Percentiles rank a stretch among this genome's conserved stretches.
Conservation (phyloP, 1,140 invertebrate species). For the Onthophagus taurus region DNA sequence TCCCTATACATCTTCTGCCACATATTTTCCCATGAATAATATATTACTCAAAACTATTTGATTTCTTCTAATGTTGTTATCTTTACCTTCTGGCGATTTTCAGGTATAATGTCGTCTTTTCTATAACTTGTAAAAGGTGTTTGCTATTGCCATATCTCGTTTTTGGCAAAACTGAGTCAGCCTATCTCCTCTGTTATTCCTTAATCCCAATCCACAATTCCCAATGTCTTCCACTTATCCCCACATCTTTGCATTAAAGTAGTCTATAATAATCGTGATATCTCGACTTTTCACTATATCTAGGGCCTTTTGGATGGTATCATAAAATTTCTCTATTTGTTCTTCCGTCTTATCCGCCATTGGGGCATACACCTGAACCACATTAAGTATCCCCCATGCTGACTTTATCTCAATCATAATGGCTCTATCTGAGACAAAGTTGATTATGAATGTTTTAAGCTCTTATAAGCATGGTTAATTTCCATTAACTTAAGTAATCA, state of each 20-base stretch:
- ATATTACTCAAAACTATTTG: constrained; percentile 37
- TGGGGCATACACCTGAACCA: constrained; percentile 1
- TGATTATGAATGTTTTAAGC: too few relatives aligned
- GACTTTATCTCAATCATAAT: constrained; percentile 1
- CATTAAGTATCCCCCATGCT: too few relatives aligned
- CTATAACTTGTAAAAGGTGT: constrained; percentile 30
- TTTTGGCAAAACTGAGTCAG: constrained; percentile 30
- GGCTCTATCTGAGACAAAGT: neutral
- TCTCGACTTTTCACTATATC: neutral
- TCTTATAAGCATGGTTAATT: too few relatives aligned
- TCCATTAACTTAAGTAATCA: too few relatives aligned
- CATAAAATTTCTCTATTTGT: neutral
- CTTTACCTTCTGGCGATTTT: constrained; percentile 28
- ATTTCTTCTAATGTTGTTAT: constrained; percentile 28
- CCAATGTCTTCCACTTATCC: constrained; percentile 15
- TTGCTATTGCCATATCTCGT: constrained; percentile 24
- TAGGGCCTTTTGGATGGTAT: neutral
- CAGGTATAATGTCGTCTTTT: constrained; percentile 32
- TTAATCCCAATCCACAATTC: constrained; percentile 19
- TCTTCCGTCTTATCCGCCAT: neutral
- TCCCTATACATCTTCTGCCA: too few relatives aligned
- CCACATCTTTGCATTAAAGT: constrained; percentile 26
- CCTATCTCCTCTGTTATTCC: constrained; percentile 29
- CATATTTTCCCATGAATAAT: too few relatives aligned
- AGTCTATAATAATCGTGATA: constrained; percentile 20